Percentiles rank a stretch among this genome's conserved stretches.
Evolutionary conservation across 1,140 invertebrate species (phyloP).

Genomic region (Drosophila hydei): DNA sequence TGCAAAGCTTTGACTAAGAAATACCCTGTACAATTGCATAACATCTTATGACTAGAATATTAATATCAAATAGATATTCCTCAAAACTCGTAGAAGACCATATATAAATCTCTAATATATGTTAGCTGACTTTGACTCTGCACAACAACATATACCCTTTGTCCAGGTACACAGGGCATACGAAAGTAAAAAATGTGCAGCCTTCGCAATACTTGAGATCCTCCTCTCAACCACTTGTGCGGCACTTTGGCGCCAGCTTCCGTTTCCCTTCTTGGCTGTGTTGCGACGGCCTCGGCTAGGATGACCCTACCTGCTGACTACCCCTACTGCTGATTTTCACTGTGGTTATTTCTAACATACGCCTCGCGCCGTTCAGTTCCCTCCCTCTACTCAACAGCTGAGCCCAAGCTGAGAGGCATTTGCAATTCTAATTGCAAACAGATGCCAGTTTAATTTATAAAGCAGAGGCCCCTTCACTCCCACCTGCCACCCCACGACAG

Average conservation of each 20-base stretch:
- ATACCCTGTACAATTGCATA: conserved; percentile 3
- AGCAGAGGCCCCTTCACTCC: conserved; percentile 18
- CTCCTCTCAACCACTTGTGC: conserved; percentile 53
- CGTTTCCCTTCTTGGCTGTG: conserved; percentile 22
- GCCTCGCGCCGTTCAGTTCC: conserved; percentile 16
- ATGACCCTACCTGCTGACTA: background rate
- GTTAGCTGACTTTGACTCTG: too few species aligned
- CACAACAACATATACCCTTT: too few species aligned
- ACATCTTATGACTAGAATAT: background rate
- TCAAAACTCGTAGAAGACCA: too few species aligned
- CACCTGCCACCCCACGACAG: background rate
- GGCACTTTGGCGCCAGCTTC: conserved; percentile 68
- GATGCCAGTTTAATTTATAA: conserved; percentile 58
- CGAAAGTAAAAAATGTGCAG: conserved; percentile 17
- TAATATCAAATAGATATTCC: too few species aligned
- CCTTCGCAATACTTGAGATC: conserved; percentile 30
- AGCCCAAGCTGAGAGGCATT: conserved; percentile 42
- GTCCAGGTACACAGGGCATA: background rate
- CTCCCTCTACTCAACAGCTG: background rate
- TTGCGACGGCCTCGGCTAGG: background rate
- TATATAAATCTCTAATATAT: too few species aligned
- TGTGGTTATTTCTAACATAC: conserved; percentile 62
- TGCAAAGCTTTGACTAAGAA: conserved; percentile 1
- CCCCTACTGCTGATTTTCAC: conserved; percentile 15
- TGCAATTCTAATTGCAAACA: conserved; percentile 75